Conservation (phyloP, 1,140 invertebrate species). For the Gyrodactylus bullatarudis region DNA sequence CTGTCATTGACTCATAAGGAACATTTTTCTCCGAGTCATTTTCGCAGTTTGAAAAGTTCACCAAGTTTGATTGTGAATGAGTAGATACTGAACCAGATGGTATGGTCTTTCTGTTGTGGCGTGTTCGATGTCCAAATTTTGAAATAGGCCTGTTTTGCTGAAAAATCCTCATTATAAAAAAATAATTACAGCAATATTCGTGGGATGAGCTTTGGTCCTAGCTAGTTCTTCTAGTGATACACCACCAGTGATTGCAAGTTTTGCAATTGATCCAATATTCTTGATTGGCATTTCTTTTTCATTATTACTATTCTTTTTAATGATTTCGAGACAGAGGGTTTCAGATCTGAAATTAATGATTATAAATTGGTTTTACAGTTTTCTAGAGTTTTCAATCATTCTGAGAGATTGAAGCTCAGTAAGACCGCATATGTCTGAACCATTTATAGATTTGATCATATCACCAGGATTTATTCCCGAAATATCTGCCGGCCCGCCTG, state of each 20-base stretch:
- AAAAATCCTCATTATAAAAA: neutral
- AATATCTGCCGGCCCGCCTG: neutral
- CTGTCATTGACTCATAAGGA: neutral
- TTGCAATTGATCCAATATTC: neutral
- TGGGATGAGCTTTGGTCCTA: neutral
- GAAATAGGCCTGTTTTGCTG: no score
- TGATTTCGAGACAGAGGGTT: neutral
- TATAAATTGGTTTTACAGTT: no score
- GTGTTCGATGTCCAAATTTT: neutral
- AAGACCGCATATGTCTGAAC: neutral
- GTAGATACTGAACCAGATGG: neutral
- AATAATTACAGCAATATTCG: neutral
- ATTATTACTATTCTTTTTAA: neutral
- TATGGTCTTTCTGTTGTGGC: neutral
- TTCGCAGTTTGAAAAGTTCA: neutral
- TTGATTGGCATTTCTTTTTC: neutral
- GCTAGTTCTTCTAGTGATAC: neutral
- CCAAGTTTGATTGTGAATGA: neutral
- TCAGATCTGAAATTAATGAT: neutral
- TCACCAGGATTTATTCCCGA: neutral
- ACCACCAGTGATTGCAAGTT: neutral
- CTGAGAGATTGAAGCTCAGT: neutral
- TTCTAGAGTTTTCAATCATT: neutral
- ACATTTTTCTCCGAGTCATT: neutral
- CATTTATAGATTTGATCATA: neutral